Evolutionary conservation across 2,888 invertebrate species (phyloP).

Genomic region (Ecliptopera silaceata): DNA sequence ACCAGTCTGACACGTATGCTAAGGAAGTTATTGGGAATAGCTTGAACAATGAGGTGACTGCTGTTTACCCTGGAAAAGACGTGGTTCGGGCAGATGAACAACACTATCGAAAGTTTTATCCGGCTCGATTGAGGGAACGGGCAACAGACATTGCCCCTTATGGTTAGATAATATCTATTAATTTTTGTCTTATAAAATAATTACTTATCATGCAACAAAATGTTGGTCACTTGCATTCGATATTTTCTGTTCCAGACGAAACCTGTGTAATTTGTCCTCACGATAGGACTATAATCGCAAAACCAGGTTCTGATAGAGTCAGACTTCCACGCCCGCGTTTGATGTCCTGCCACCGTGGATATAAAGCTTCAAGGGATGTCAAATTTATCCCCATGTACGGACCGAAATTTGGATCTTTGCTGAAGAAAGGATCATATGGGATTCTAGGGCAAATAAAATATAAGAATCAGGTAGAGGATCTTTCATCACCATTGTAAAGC

Average conservation of each 20-base stretch:
- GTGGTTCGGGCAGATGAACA: slow-evolving; percentile 53
- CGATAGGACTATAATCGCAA: slow-evolving; percentile 69
- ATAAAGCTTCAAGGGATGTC: slow-evolving; percentile 51
- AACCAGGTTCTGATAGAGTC: slow-evolving; percentile 60
- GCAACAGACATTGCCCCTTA: slow-evolving; percentile 33
- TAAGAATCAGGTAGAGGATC: slow-evolving; percentile 57
- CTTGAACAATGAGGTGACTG: slow-evolving; percentile 60
- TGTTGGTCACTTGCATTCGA: background rate
- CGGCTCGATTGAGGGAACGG: slow-evolving; percentile 43
- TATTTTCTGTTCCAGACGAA: slow-evolving; percentile 28
- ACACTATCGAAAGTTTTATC: slow-evolving; percentile 34
- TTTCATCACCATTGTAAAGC: background rate
- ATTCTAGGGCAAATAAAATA: slow-evolving; percentile 63
- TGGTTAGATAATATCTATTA: too few relatives aligned
- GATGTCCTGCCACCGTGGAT: slow-evolving; percentile 59
- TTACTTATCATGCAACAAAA: too few relatives aligned
- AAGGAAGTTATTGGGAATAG: slow-evolving; percentile 62
- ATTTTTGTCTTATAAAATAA: too few relatives aligned
- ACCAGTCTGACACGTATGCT: slow-evolving; percentile 73
- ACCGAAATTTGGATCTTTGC: slow-evolving; percentile 64
- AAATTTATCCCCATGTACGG: slow-evolving; percentile 66
- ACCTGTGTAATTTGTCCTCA: slow-evolving; percentile 71
- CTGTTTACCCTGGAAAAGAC: slow-evolving; percentile 62
- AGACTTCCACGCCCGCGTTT: slow-evolving; percentile 60
- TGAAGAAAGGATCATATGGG: slow-evolving; percentile 66